phyloP scores from a whole-genome alignment of 2,797 vertebrate genomes.

The Menidia menidia region DNA sequence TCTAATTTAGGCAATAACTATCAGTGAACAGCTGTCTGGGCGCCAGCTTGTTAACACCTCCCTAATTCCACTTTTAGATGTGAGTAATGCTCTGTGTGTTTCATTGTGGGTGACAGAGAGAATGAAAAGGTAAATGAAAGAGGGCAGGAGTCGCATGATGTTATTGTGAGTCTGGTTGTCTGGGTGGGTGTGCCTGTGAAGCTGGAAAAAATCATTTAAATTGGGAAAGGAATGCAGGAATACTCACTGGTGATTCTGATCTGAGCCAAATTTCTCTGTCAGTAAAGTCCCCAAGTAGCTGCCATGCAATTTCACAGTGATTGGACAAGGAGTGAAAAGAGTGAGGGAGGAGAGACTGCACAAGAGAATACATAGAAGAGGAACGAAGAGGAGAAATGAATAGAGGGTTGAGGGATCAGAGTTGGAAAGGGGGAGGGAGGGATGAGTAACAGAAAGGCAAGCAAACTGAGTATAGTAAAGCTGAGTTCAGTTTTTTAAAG shows the following conservation, averaged over 20 bases:
- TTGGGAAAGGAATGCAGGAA: conserved; percentile 68
- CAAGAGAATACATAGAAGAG: conserved; percentile 37
- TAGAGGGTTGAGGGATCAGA: conserved; percentile 35
- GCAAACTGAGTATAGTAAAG: conserved; percentile 38
- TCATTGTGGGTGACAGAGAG: conserved; percentile 16
- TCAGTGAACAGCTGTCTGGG: conserved; percentile 27
- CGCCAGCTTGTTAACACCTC: conserved; percentile 30
- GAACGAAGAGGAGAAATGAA: conserved; percentile 39
- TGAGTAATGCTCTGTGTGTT: conserved; percentile 37
- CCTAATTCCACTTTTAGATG: conserved; percentile 23
- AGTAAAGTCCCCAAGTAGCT: conserved; percentile 70
- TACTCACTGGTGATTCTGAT: conserved; percentile 69
- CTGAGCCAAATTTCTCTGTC: conserved; percentile 71
- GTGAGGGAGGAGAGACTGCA: conserved; percentile 34
- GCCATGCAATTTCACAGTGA: conserved; percentile 78
- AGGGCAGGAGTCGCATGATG: conserved; percentile 36
- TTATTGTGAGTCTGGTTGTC: conserved; percentile 47
- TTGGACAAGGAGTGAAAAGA: conserved; percentile 64
- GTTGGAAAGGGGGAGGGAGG: conserved; percentile 19
- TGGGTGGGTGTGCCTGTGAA: conserved; percentile 62
- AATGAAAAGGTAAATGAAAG: conserved; percentile 18
- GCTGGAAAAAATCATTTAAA: conserved; percentile 73
- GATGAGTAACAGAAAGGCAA: conserved; percentile 17
- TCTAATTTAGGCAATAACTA: conserved; percentile 31
- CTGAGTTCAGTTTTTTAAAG: conserved; percentile 48